A percentile compares a stretch with the other conserved stretches of the same genome.
phyloP scores from a whole-genome alignment of 2,113 vertebrate genomes.

The Zosterops lateralis region DNA sequence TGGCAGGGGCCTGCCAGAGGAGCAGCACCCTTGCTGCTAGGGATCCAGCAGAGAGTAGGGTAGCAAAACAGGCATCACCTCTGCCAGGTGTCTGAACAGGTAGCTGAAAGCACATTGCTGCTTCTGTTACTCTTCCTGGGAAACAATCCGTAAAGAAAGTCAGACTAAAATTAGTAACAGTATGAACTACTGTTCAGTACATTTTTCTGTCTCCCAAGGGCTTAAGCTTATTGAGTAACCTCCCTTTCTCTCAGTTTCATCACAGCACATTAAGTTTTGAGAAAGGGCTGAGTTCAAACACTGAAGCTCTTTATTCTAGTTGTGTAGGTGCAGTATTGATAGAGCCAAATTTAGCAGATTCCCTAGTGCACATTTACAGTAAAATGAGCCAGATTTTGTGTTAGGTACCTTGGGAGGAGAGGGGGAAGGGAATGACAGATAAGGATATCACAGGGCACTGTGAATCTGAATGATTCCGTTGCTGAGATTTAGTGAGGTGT shows the following conservation, averaged over 20 bases:
- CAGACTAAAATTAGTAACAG: slow-evolving; percentile 5
- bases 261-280: not conserved
- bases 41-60: not conserved
- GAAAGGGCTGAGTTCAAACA: not conserved
- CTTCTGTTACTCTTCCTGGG: not conserved
- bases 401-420: not conserved
- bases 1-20: not conserved
- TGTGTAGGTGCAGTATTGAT: not conserved
- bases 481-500: not conserved
- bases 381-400: not conserved
- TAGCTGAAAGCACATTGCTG: not conserved
- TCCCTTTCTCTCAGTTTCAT: not conserved
- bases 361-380: not conserved
- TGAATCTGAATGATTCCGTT: not conserved
- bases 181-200: not conserved
- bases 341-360: slow-evolving; percentile 19
- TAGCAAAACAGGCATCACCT: not conserved
- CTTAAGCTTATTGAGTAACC: not conserved
- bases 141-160: not conserved
- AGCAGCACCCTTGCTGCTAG: not conserved
- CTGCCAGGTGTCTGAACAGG: not conserved
- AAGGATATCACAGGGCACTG: not conserved
- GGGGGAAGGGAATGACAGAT: not conserved
- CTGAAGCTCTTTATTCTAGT: not conserved
- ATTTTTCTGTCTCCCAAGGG: not conserved